These are phyloP conservation scores for Anagrus nilaparvatae DNA, from an alignment of 1,140 invertebrate species.

Conservation along the genomic window DNA sequence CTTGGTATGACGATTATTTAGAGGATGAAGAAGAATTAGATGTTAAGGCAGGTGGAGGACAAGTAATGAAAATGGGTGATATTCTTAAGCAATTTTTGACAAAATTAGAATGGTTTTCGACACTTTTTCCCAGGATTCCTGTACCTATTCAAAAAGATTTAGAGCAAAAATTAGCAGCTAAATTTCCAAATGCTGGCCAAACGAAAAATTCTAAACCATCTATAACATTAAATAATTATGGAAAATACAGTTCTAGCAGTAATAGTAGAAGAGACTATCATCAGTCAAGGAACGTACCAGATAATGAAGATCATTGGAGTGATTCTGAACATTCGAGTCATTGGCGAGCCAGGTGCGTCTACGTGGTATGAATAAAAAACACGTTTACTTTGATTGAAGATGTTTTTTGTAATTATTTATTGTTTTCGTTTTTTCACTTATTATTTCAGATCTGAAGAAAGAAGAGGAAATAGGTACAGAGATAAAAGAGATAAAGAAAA, in stretches of 20 bases:
- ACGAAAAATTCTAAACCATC: conserved; percentile 35
- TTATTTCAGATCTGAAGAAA: conserved; percentile 35
- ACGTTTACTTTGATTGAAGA: conserved; percentile 30
- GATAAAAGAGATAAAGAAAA: conserved; percentile 29
- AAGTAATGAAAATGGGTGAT: conserved; percentile 87
- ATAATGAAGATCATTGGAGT: conserved; percentile 44
- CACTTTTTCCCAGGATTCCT: conserved; percentile 97
- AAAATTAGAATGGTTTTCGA: conserved; percentile 97
- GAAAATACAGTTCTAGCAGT: conserved; percentile 30
- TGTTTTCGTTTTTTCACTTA: conserved; percentile 24
- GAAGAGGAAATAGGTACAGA: conserved; percentile 29
- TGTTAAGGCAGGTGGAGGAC: conserved; percentile 93
- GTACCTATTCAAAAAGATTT: conserved; percentile 94
- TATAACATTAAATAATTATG: conserved; percentile 38
- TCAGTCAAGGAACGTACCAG: conserved; percentile 40
- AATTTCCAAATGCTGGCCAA: conserved; percentile 40
- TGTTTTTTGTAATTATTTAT: conserved; percentile 16
- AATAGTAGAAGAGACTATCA: conserved; percentile 29
- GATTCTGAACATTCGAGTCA: conserved; percentile 41
- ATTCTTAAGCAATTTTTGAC: conserved; percentile 88
- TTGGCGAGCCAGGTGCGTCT: conserved; percentile 44
- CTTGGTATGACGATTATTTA: conserved; percentile 94
- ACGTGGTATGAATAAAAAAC: conserved; percentile 41
- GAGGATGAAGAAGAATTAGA: conserved; percentile 96
- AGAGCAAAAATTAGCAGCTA: conserved; percentile 59